These are phyloP conservation scores for Falco biarmicus DNA, from an alignment of 2,797 vertebrate genomes.

Conservation along the genomic window DNA sequence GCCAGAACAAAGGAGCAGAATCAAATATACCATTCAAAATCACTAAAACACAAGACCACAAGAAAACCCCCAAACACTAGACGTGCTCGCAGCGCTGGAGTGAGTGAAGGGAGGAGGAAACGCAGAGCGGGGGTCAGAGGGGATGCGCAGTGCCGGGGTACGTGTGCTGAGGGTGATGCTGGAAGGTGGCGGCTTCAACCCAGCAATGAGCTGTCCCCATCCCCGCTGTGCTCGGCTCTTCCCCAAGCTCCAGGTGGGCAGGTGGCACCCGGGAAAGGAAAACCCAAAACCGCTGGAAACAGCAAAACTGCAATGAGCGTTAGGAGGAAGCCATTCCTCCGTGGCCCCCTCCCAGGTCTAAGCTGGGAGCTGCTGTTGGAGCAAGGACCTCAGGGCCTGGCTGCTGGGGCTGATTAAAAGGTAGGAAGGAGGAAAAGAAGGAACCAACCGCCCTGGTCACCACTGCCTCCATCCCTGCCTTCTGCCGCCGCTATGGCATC, in stretches of 20 bases:
- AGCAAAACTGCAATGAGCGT: neutral
- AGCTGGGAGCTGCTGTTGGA: accelerated
- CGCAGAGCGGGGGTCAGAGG: accelerated
- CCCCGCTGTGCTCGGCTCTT: neutral
- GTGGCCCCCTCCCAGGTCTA: accelerated
- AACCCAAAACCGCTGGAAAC: neutral
- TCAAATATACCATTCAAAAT: accelerated
- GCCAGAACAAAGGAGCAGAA: neutral
- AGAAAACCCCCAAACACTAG: neutral
- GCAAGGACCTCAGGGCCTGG: accelerated
- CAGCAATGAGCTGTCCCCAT: no score
- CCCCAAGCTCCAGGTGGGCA: neutral
- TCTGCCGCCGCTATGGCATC: neutral
- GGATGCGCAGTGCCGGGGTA: neutral
- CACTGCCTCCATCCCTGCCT: neutral
- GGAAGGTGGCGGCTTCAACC: accelerated
- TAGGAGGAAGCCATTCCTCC: neutral
- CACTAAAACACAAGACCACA: accelerated
- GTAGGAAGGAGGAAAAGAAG: neutral
- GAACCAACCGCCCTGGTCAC: accelerated
- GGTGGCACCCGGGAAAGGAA: neutral
- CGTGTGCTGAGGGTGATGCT: accelerated
- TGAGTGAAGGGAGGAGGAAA: accelerated
- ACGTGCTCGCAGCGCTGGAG: accelerated
- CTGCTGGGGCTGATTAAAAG: neutral